A percentile compares a stretch with the other conserved stretches of the same genome.
phyloP scores from a whole-genome alignment of 2,797 vertebrate genomes.

The Heliangelus exortis region DNA sequence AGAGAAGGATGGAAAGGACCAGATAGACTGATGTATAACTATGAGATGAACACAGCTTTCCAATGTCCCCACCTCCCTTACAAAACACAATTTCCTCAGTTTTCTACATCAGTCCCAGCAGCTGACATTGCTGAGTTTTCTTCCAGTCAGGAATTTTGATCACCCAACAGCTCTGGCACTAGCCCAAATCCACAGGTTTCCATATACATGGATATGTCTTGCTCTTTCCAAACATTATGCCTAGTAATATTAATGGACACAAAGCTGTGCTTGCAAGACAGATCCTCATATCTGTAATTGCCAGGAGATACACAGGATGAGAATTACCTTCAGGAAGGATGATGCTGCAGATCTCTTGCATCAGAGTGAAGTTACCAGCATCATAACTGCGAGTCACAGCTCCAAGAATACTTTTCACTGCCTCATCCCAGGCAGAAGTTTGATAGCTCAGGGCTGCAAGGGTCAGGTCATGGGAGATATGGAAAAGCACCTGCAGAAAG shows the following conservation, averaged over 20 bases:
- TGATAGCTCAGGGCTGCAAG: conserved; percentile 81
- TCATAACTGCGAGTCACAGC: conserved; percentile 80
- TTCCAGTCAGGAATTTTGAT: neutral
- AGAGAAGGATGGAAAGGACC: neutral
- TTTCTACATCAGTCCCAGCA: neutral
- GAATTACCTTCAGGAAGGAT: conserved; percentile 84
- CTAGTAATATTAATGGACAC: neutral
- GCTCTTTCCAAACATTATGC: neutral
- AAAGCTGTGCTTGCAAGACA: neutral
- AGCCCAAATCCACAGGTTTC: neutral
- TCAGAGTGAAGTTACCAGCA: conserved; percentile 80
- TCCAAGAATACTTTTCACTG: conserved; percentile 79
- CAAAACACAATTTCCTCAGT: neutral
- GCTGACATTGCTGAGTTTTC: neutral
- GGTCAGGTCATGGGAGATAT: conserved; percentile 88
- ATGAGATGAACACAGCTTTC: neutral
- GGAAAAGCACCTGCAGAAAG: conserved; percentile 83
- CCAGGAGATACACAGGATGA: neutral
- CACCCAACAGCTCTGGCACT: accelerated
- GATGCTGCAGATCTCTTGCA: conserved; percentile 82
- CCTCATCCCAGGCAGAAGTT: conserved; percentile 67
- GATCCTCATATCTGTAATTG: neutral
- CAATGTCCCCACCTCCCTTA: neutral
- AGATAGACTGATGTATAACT: neutral
- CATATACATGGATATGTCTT: neutral